These are phyloP conservation scores for Abrostola tripartita DNA, from an alignment of 2,888 invertebrate genomes.

Conservation along the genomic window DNA sequence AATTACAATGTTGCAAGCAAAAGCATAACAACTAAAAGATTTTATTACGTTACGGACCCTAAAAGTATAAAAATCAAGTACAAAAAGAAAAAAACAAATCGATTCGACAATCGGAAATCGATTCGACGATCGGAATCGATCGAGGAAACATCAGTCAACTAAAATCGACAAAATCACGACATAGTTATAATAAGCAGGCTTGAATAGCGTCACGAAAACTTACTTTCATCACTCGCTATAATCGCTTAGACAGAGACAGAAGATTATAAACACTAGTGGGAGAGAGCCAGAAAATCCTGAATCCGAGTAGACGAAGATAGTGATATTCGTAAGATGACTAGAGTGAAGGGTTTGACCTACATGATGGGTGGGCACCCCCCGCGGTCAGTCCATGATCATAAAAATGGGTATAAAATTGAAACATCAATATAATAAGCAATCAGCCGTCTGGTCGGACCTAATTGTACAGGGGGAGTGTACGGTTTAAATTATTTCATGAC, in stretches of 20 bases:
- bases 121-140: slow-evolving; percentile 52
- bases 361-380: slow-evolving; percentile 88
- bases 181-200: slow-evolving; percentile 48
- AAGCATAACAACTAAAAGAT: not conserved
- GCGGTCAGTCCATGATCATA: slow-evolving; percentile 88
- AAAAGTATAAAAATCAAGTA: slow-evolving; percentile 12
- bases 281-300: slow-evolving; percentile 71
- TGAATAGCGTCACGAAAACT: slow-evolving; percentile 59
- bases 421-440: slow-evolving; percentile 89
- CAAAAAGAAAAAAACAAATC: not conserved
- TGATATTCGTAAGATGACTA: slow-evolving; percentile 55
- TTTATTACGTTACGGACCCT: slow-evolving; percentile 4
- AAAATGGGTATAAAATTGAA: slow-evolving; percentile 89
- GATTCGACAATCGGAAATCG: slow-evolving; percentile 43
- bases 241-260: slow-evolving; percentile 70
- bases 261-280: slow-evolving; percentile 41
- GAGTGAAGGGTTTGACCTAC: slow-evolving; percentile 69
- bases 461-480: slow-evolving; percentile 84
- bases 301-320: slow-evolving; percentile 75
- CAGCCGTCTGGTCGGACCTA: slow-evolving; percentile 81
- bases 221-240: slow-evolving; percentile 82
- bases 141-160: slow-evolving; percentile 72
- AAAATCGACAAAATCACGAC: slow-evolving; percentile 42
- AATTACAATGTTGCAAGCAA: not conserved
- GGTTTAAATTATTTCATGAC: slow-evolving; percentile 84